Conservation (phyloP, 2,888 invertebrate species). For the Andrena dorsata region DNA sequence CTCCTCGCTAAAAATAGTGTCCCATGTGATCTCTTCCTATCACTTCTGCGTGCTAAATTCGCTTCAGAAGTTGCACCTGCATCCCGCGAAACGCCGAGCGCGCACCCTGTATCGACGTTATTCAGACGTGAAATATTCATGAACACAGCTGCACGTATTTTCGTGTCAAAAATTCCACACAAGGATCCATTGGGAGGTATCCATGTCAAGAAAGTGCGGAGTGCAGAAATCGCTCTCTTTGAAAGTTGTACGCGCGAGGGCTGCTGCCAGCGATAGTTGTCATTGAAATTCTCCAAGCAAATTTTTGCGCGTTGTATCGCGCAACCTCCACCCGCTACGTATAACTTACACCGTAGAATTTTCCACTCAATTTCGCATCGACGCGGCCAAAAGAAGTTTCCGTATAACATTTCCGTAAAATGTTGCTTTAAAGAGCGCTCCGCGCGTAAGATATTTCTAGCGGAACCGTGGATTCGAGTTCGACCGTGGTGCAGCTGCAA, state of each 20-base stretch:
- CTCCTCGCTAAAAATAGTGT: no score
- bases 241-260: slow-evolving; percentile 24
- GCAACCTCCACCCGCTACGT: slow-evolving; percentile 1
- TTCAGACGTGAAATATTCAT: background rate
- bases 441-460: background rate
- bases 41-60: background rate
- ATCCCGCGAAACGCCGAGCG: no score
- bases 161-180: slow-evolving; percentile 22
- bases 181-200: background rate
- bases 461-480: slow-evolving; percentile 31
- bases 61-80: background rate
- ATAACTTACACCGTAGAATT: slow-evolving; percentile 48
- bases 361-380: slow-evolving; percentile 37
- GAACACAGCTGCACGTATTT: slow-evolving; percentile 13
- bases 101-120: background rate
- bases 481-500: background rate
- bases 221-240: slow-evolving; percentile 42
- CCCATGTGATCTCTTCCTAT: no score
- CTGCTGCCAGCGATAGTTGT: background rate
- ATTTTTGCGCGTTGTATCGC: slow-evolving; percentile 43
- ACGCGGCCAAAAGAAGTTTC: slow-evolving; percentile 19
- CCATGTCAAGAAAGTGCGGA: slow-evolving; percentile 16
- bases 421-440: no score
- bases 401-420: background rate
- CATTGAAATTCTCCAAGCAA: slow-evolving; percentile 49